These are phyloP conservation scores for Tiliqua scincoides DNA, from an alignment of 2,113 vertebrate species.

Conservation along the genomic window DNA sequence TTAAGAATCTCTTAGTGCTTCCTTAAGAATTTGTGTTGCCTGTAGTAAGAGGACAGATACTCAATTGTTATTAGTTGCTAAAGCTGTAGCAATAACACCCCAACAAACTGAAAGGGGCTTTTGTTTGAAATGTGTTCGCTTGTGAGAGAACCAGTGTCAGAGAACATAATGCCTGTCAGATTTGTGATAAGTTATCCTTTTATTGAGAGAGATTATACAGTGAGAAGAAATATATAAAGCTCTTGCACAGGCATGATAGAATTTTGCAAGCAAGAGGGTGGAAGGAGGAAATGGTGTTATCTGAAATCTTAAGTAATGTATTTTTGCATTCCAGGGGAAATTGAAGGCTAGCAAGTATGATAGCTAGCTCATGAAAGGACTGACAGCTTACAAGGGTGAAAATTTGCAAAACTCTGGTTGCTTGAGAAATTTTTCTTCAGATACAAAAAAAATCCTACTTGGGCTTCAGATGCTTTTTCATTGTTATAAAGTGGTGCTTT, in stretches of 20 bases:
- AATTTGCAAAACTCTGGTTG: background rate
- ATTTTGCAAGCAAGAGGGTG: background rate
- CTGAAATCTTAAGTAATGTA: background rate
- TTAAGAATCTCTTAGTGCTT: background rate
- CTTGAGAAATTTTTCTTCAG: conserved; percentile 9
- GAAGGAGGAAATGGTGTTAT: background rate
- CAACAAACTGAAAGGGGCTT: conserved; percentile 8
- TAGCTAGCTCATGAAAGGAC: background rate
- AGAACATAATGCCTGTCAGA: background rate
- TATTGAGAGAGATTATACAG: background rate
- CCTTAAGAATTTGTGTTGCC: background rate
- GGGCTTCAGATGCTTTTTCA: background rate
- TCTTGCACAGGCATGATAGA: background rate
- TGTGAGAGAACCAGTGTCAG: background rate
- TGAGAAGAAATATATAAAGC: background rate
- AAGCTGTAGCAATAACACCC: background rate
- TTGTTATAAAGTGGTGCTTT: background rate
- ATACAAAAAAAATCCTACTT: conserved; percentile 6
- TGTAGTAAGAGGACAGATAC: background rate
- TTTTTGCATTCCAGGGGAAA: background rate
- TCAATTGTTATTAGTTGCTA: background rate
- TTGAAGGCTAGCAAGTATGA: background rate
- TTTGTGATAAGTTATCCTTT: conserved; percentile 1
- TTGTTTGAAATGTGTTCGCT: background rate
- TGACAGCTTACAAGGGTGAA: background rate